Evolutionary conservation across 2,797 vertebrate genomes (phyloP).

Genomic region (Pagetopsis macropterus): DNA sequence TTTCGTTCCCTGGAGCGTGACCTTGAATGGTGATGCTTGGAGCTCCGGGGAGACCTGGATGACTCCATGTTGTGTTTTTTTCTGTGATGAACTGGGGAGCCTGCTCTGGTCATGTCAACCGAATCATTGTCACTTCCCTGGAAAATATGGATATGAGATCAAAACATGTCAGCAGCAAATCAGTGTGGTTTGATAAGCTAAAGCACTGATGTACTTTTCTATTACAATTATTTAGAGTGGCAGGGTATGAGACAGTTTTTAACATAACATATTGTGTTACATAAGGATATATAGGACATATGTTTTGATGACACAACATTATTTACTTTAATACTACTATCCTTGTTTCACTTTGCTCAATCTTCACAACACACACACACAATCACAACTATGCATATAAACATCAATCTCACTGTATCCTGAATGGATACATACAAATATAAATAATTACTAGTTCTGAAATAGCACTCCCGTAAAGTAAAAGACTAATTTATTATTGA

Average conservation of each 20-base stretch:
- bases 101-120: conserved; percentile 84
- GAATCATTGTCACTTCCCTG: conserved; percentile 91
- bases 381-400: neutral
- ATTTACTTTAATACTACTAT: neutral
- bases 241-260: neutral
- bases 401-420: neutral
- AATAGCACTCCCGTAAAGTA: no score
- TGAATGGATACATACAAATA: neutral
- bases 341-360: neutral
- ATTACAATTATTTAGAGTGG: neutral
- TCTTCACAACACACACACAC: neutral
- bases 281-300: neutral
- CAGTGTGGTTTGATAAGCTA: neutral
- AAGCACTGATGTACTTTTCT: neutral
- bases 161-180: neutral
- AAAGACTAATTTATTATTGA: no score
- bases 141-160: conserved; percentile 22
- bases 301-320: neutral
- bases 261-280: neutral
- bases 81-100: conserved; percentile 86
- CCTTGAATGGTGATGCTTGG: conserved; percentile 93
- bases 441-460: neutral
- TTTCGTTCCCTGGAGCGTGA: conserved; percentile 91
- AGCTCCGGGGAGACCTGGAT: conserved; percentile 89
- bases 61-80: conserved; percentile 89